Evolutionary conservation across 2,797 vertebrate genomes (phyloP).

Genomic region (Eremophila alpestris): DNA sequence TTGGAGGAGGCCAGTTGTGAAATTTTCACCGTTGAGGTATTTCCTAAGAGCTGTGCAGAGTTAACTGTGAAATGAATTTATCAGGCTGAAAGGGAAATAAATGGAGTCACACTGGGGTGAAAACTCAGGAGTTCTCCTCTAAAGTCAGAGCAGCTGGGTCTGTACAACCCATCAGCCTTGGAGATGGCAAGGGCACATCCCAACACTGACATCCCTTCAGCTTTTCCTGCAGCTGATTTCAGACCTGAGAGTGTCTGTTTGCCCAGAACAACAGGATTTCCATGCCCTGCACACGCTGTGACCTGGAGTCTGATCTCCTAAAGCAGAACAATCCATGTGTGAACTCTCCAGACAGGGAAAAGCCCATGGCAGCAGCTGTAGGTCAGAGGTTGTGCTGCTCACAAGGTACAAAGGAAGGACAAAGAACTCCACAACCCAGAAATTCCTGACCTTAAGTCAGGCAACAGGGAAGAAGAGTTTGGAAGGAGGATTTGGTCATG

Average conservation of each 20-base stretch:
- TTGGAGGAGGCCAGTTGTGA: constrained; percentile 26
- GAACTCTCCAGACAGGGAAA: neutral
- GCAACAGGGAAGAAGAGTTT: neutral
- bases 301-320: neutral
- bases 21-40: neutral
- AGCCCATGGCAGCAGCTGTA: neutral
- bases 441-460: constrained; percentile 13
- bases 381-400: neutral
- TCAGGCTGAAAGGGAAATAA: constrained; percentile 2
- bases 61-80: constrained; percentile 23
- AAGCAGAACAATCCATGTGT: neutral
- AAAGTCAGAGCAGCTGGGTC: neutral
- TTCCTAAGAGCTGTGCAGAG: constrained; percentile 24
- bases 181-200: neutral
- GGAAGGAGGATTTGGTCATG: neutral
- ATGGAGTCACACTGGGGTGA: neutral
- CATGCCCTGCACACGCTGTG: neutral
- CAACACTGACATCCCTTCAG: neutral
- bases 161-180: neutral
- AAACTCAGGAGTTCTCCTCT: neutral
- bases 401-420: neutral
- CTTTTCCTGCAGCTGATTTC: neutral
- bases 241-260: neutral
- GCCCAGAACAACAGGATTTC: constrained; percentile 18
- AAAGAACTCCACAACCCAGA: neutral